phyloP scores from a whole-genome alignment of 2,888 invertebrate genomes.

The Drosophila hawaiiensis region DNA sequence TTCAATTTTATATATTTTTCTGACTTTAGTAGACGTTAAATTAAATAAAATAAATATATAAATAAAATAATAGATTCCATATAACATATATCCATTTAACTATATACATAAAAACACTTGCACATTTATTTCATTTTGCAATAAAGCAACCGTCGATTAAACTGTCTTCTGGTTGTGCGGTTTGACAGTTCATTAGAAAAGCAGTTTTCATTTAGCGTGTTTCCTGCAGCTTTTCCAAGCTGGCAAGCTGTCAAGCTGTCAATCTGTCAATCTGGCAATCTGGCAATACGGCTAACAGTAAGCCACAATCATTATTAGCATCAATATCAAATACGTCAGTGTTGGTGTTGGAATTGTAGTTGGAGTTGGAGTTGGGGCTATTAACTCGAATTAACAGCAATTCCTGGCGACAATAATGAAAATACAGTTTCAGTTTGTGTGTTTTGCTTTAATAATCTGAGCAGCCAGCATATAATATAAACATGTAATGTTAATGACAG shows the following conservation, averaged over 20 bases:
- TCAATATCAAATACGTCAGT: constrained; percentile 23
- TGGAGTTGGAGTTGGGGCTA: constrained; percentile 3
- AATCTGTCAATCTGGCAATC: neutral
- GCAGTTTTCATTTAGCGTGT: neutral
- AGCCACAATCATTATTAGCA: constrained; percentile 45
- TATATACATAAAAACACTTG: neutral
- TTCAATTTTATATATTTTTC: neutral
- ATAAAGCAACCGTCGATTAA: neutral
- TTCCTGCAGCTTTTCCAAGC: neutral
- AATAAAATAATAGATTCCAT: neutral
- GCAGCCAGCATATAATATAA: constrained; percentile 36
- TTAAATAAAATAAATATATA: neutral
- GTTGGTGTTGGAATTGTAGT: constrained; percentile 1
- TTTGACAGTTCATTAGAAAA: neutral
- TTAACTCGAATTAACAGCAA: constrained; percentile 41
- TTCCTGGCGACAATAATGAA: constrained; percentile 51
- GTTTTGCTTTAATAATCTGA: constrained; percentile 26
- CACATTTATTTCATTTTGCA: neutral
- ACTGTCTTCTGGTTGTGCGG: neutral
- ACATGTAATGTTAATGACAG: constrained; percentile 19
- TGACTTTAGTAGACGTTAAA: neutral
- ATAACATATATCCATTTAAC: neutral
- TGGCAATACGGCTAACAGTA: constrained; percentile 42
- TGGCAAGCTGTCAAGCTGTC: neutral
- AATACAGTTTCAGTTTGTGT: constrained; percentile 19